These are phyloP conservation scores for Peromyscus leucopus DNA, from an alignment of 2,113 vertebrate species.

Conservation along the genomic window DNA sequence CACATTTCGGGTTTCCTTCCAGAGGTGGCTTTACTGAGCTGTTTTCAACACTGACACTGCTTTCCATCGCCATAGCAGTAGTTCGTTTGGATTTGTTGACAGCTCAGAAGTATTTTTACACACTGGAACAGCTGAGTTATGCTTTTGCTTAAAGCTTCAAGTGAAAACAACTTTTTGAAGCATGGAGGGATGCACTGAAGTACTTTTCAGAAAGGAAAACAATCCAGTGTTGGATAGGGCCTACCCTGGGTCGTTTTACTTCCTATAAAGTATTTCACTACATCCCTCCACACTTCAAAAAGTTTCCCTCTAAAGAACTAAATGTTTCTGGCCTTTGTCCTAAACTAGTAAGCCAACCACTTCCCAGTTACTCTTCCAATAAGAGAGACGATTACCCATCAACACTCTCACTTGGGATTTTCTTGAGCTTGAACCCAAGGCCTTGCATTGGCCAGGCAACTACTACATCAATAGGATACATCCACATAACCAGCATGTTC, in stretches of 20 bases:
- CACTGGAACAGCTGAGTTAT: background rate
- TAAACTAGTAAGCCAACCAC: background rate
- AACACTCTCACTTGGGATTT: background rate
- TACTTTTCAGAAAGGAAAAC: background rate
- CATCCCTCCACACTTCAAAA: background rate
- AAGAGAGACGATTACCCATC: background rate
- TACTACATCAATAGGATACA: background rate
- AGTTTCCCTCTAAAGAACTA: background rate
- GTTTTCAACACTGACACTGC: background rate
- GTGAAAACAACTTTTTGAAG: background rate
- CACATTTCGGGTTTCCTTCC: background rate
- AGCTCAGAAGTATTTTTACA: background rate
- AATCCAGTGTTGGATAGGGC: background rate
- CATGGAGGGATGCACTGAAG: background rate
- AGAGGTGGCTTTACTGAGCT: background rate
- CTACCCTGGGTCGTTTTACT: background rate
- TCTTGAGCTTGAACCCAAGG: background rate
- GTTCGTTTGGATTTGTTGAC: background rate
- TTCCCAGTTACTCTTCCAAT: background rate
- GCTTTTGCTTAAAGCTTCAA: background rate
- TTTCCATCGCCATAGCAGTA: background rate
- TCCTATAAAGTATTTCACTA: background rate
- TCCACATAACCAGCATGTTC: background rate
- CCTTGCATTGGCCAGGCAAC: background rate
- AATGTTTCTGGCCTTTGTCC: background rate